Percentiles rank a stretch among this genome's conserved stretches.
phyloP scores from a whole-genome alignment of 2,888 invertebrate genomes.

The Allophyes oxyacanthae region DNA sequence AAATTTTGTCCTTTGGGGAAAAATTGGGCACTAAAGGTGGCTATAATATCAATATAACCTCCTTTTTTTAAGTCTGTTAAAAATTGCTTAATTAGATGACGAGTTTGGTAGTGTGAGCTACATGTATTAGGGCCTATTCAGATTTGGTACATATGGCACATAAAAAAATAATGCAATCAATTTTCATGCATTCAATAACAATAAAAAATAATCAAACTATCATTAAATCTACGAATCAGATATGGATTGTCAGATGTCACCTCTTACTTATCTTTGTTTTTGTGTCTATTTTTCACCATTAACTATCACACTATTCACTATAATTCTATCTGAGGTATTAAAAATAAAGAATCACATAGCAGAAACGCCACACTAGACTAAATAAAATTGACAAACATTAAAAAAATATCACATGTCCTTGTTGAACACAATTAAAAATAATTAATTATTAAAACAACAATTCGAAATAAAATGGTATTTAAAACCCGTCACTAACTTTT shows the following conservation, averaged over 20 bases:
- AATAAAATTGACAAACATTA: constrained; percentile 48
- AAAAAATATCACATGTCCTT: constrained; percentile 54
- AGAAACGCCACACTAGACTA: constrained; percentile 18
- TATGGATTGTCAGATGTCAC: too few species aligned
- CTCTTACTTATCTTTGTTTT: constrained; percentile 1
- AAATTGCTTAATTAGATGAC: too few species aligned
- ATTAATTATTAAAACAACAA: constrained; percentile 39
- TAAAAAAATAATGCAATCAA: constrained; percentile 15
- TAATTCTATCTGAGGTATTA: neutral
- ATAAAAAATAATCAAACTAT: constrained; percentile 15
- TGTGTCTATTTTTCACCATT: neutral
- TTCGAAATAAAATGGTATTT: constrained; percentile 40
- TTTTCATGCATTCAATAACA: constrained; percentile 36
- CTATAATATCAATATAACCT: too few species aligned
- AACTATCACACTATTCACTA: neutral
- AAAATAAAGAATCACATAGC: constrained; percentile 27
- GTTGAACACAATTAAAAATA: constrained; percentile 31
- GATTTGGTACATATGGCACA: neutral
- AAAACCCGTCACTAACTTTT: constrained; percentile 50
- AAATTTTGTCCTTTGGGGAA: too few species aligned
- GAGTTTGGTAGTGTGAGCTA: too few species aligned
- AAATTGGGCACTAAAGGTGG: too few species aligned
- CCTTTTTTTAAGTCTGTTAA: too few species aligned
- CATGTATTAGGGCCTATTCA: too few species aligned
- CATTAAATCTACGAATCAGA: constrained; percentile 4